Percentiles rank a stretch among this genome's conserved stretches.
phyloP scores from a whole-genome alignment of 2,888 invertebrate species.

The Agonopterix arenella region DNA sequence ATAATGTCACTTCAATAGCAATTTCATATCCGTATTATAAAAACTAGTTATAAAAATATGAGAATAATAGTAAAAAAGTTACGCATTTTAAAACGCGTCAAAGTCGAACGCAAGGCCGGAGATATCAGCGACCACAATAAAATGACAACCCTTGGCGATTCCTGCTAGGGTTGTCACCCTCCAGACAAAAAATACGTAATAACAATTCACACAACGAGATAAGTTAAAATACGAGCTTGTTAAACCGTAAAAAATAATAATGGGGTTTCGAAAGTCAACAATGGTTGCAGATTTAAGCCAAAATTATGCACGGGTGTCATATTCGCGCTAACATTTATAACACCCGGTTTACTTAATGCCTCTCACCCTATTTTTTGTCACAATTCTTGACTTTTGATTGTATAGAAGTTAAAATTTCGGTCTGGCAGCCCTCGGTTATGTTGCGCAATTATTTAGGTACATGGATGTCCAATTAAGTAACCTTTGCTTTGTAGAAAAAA shows the following conservation, averaged over 20 bases:
- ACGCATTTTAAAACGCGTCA: constrained; percentile 1
- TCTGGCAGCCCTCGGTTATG: constrained; percentile 7
- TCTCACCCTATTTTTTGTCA: constrained; percentile 4
- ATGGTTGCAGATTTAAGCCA: constrained; percentile 48
- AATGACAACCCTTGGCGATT: constrained; percentile 20
- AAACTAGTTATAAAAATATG: not conserved
- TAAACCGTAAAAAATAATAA: constrained; percentile 76
- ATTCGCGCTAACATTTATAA: constrained; percentile 1
- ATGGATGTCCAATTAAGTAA: not conserved
- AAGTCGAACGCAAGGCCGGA: constrained; percentile 4
- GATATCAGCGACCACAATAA: constrained; percentile 21
- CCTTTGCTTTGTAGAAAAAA: too few species aligned
- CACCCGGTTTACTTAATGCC: constrained; percentile 4
- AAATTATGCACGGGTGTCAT: constrained; percentile 54
- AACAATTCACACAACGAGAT: constrained; percentile 70
- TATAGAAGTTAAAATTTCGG: too few species aligned
- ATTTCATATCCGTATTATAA: not conserved
- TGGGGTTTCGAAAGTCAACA: constrained; percentile 70
- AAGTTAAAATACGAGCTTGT: constrained; percentile 74
- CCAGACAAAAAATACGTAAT: constrained; percentile 47
- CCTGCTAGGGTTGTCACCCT: constrained; percentile 42
- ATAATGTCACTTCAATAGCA: too few species aligned
- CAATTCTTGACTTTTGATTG: too few species aligned
- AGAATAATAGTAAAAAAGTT: constrained; percentile 3
- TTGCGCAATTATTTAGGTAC: not conserved